These are phyloP conservation scores for Hartigia nigra DNA, from an alignment of 2,888 invertebrate species.

Conservation along the genomic window DNA sequence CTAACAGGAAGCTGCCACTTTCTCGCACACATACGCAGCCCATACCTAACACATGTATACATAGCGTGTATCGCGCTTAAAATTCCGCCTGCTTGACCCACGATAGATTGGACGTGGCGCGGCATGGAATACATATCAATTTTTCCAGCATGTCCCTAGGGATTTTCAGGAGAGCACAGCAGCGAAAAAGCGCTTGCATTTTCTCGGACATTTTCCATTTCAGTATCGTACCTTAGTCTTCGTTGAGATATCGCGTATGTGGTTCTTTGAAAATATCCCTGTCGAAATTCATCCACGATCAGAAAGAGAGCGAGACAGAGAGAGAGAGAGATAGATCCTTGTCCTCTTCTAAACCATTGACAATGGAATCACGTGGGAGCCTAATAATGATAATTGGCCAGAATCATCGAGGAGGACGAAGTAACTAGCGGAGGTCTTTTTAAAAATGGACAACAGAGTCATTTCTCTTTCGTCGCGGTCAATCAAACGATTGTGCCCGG, in stretches of 20 bases:
- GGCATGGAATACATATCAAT: slow-evolving; percentile 65
- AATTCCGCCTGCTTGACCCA: slow-evolving; percentile 66
- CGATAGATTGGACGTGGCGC: slow-evolving; percentile 63
- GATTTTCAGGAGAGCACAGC: slow-evolving; percentile 31
- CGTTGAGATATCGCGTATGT: neutral
- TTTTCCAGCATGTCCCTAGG: slow-evolving; percentile 54
- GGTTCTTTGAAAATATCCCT: neutral
- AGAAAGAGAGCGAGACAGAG: neutral
- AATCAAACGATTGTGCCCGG: slow-evolving; percentile 25
- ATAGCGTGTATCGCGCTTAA: slow-evolving; percentile 56
- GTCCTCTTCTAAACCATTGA: neutral
- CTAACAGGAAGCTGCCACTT: neutral
- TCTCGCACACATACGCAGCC: neutral
- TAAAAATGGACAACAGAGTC: slow-evolving; percentile 27
- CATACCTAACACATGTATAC: slow-evolving; percentile 4
- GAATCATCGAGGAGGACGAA: neutral
- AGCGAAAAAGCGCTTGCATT: slow-evolving; percentile 33
- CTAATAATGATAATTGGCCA: neutral
- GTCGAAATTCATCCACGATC: neutral
- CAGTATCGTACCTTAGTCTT: neutral
- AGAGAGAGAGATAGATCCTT: neutral
- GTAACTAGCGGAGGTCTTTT: neutral
- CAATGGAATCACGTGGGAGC: neutral
- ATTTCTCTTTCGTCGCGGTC: slow-evolving; percentile 36
- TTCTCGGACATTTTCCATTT: slow-evolving; percentile 16